Evolutionary conservation across 2,797 vertebrate species (phyloP).

Genomic region (Prunella strophiata): DNA sequence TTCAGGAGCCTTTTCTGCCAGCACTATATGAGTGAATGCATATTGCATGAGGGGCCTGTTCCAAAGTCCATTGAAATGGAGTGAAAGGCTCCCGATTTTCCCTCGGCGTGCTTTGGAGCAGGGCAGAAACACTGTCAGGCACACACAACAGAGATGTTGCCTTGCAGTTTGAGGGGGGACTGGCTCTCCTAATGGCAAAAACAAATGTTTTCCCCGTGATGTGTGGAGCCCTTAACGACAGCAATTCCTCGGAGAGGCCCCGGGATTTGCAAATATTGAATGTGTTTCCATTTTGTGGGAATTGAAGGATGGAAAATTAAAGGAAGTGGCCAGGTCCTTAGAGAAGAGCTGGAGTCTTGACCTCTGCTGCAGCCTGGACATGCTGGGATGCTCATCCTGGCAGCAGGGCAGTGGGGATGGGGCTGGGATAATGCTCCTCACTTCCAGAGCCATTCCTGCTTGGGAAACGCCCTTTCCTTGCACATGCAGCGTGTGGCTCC

Average conservation of each 20-base stretch:
- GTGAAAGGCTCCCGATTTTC: conserved; percentile 10
- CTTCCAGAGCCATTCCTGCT: not conserved
- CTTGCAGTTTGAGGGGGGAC: not conserved
- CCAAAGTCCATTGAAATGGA: conserved; percentile 29
- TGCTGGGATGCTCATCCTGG: not conserved
- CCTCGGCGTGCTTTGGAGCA: not conserved
- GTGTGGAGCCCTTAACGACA: conserved; percentile 27
- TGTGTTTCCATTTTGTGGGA: not conserved
- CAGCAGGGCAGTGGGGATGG: fast-evolving
- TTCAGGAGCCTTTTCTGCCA: conserved; percentile 65
- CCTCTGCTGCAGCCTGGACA: not conserved
- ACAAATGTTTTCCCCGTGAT: conserved; percentile 13
- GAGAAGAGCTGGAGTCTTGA: not conserved
- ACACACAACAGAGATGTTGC: not conserved
- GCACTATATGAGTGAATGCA: conserved; percentile 61
- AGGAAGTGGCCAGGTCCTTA: not conserved
- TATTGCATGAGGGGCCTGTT: conserved; percentile 66
- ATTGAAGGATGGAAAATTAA: not conserved
- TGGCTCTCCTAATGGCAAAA: conserved; percentile 45
- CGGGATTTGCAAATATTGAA: conserved; percentile 11
- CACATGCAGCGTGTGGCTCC: fast-evolving
- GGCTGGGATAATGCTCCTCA: fast-evolving
- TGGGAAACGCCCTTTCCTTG: not conserved
- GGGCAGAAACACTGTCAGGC: not conserved
- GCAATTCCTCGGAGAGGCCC: not conserved